Conservation (phyloP, 2,888 invertebrate species). For the Phanerotoma sp. region DNA sequence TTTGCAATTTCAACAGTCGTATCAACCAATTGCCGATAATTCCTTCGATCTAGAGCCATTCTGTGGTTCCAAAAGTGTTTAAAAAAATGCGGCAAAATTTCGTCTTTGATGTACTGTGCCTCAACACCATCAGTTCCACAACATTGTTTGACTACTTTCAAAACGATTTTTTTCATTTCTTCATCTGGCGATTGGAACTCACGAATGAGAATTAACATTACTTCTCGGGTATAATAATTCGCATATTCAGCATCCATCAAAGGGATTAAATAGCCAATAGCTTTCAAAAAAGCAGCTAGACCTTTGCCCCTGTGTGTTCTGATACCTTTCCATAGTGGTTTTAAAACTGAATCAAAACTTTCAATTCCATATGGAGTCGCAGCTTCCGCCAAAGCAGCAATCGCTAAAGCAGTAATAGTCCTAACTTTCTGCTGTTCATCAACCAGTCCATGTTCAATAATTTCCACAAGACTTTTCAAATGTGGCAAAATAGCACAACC, state of each 20-base stretch:
- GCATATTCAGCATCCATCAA: slow-evolving; percentile 99
- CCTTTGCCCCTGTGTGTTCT: slow-evolving; percentile 89
- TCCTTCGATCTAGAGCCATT: slow-evolving; percentile 97
- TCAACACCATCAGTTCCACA: slow-evolving; percentile 99
- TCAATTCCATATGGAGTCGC: slow-evolving; percentile 99
- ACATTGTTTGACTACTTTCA: slow-evolving; percentile 99
- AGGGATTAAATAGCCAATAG: slow-evolving; percentile 98
- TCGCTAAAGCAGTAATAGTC: slow-evolving; percentile 97
- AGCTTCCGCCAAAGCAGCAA: slow-evolving; percentile 98
- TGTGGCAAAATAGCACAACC: slow-evolving; percentile 99
- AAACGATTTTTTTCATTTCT: slow-evolving; percentile 99
- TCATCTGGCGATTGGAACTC: slow-evolving; percentile 99
- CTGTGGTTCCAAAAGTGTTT: slow-evolving; percentile 99
- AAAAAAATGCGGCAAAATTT: slow-evolving; percentile 97
- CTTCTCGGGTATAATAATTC: slow-evolving; percentile 99
- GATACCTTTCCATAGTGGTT: slow-evolving; percentile 99
- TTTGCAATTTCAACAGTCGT: slow-evolving; percentile 99
- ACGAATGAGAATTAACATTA: slow-evolving; percentile 97
- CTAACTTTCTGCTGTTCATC: slow-evolving; percentile 99
- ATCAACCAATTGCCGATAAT: slow-evolving; percentile 93
- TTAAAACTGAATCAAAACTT: slow-evolving; percentile 98
- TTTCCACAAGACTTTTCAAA: slow-evolving; percentile 96
- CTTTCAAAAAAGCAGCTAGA: slow-evolving; percentile 98
- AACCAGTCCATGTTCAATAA: slow-evolving; percentile 97
- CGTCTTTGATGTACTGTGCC: slow-evolving; percentile 98